A percentile compares a stretch with the other conserved stretches of the same genome.
Conservation (phyloP, 2,797 vertebrate species). For the Pseudochromis fuscus region DNA sequence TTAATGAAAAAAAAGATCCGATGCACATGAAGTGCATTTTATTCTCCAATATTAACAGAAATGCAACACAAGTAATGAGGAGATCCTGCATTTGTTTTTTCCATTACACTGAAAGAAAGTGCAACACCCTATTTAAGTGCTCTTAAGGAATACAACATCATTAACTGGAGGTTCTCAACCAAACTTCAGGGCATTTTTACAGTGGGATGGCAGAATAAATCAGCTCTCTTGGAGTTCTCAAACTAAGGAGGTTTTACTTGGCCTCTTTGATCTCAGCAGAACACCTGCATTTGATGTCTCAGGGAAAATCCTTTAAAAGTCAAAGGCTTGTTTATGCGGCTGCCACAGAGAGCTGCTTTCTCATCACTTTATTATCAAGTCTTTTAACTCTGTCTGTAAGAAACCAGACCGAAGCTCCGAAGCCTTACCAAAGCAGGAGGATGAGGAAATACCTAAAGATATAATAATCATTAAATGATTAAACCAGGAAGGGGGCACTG, state of each 20-base stretch:
- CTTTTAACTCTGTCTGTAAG: constrained; percentile 63
- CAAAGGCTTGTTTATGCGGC: constrained; percentile 77
- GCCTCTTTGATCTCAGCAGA: constrained; percentile 81
- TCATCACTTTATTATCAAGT: constrained; percentile 79
- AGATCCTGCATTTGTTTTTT: constrained; percentile 7
- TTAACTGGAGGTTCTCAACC: constrained; percentile 57
- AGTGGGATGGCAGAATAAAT: constrained; percentile 75
- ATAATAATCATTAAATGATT: constrained; percentile 84
- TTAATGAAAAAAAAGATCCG: no score
- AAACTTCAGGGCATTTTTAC: constrained; percentile 77
- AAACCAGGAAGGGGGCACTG: constrained; percentile 68
- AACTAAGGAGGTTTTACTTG: constrained; percentile 72
- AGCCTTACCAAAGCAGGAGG: constrained; percentile 55
- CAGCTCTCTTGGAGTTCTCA: constrained; percentile 70
- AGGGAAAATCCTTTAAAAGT: constrained; percentile 84
- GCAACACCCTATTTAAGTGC: constrained; percentile 44
- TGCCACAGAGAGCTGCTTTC: constrained; percentile 73
- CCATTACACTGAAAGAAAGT: constrained; percentile 50
- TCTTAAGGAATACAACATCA: constrained; percentile 55
- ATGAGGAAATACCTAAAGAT: constrained; percentile 79
- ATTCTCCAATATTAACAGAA: constrained; percentile 11
- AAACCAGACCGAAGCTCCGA: constrained; percentile 57
- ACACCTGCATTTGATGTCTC: constrained; percentile 85
- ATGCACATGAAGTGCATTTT: constrained; percentile 15
- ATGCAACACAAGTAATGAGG: constrained; percentile 21